Base-by-base conservation (phyloP, 2,888 invertebrate species). In the Drosophila histrio region DNA sequence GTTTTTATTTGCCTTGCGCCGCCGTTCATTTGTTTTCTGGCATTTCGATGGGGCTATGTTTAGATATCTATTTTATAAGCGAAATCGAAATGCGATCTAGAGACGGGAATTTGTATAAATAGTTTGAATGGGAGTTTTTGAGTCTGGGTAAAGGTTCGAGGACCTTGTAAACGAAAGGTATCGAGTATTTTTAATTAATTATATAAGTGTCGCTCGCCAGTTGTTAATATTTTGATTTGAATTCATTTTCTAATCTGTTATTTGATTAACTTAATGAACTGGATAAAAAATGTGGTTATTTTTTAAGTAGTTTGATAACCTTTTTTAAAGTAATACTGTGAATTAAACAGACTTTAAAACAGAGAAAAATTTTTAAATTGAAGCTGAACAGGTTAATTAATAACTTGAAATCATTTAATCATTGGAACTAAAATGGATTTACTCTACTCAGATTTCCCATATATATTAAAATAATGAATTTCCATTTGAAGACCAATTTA, bases 1-100 rank as follows among this genome's bases (percentile, higher is more conserved):
- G 44, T 50, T 19, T 13, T 38, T 24, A 17, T 47, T 47, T 34
- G 26, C 30, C 39, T 22, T 38, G 52, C 46, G 54, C 26, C 32
- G 66, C 26, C 38, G 46, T 26, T 62, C 47, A 41, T 75, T 72
- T 65, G 32, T 43, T 49, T 50, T 57, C 56, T 74, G 75, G 53
- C 65, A 78, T 73, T 76, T 78, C 41, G 15, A 43, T 41, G 21
- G 17, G 3, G 26, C 79, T 76, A 76, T 70, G 66, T 78, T 65
- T 74, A 76, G 75, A 74, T 19, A 59, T 46, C 43, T 70, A 49
- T 72, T 61, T 59, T 56, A 39, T 56, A 38, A 30, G 32, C 43
- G 50, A 54, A 50, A 58, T 61, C 61, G 46, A 41, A 41, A 62
- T 54, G 56, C 30, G 21, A 54, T 62, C 47, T 59, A 54, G 53